phyloP scores from a whole-genome alignment of 2,888 invertebrate species.

The Incurvaria masculella region DNA sequence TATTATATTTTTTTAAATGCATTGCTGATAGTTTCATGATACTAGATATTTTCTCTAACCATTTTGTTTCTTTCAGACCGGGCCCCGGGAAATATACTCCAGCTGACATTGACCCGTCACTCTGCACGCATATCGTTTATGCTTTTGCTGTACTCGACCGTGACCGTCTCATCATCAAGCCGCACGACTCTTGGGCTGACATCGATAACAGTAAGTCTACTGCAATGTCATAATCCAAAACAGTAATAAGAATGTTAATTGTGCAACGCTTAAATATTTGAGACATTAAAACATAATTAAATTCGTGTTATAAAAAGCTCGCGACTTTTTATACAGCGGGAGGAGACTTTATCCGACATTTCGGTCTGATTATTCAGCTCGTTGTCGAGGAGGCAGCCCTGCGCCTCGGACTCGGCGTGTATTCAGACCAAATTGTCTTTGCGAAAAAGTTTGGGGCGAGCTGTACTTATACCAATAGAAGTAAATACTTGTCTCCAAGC shows the following conservation, averaged over 20 bases:
- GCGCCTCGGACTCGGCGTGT: no score
- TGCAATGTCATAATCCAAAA: no score
- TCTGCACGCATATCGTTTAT: conserved; percentile 91
- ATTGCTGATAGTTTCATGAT: not conserved
- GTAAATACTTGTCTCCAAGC: not conserved
- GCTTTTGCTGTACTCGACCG: conserved; percentile 87
- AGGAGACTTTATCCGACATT: no score
- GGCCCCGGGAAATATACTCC: conserved; percentile 78
- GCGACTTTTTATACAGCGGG: no score
- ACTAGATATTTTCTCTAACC: conserved; percentile 8
- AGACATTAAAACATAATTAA: no score
- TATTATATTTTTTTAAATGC: not conserved
- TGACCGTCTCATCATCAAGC: conserved; percentile 70
- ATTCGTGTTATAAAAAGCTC: no score
- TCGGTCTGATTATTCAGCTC: no score
- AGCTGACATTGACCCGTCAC: conserved; percentile 75
- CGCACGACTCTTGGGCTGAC: conserved; percentile 87
- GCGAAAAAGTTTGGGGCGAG: not conserved
- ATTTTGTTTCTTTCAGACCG: conserved; percentile 50
- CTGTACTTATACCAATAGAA: not conserved
- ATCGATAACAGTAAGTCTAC: conserved; percentile 75
- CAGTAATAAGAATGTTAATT: no score
- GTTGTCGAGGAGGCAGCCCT: no score
- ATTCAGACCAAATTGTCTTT: no score
- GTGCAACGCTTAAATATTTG: no score